These are phyloP conservation scores for Budorcas taxicolor DNA, from an alignment of 2,113 vertebrate species.

Conservation along the genomic window DNA sequence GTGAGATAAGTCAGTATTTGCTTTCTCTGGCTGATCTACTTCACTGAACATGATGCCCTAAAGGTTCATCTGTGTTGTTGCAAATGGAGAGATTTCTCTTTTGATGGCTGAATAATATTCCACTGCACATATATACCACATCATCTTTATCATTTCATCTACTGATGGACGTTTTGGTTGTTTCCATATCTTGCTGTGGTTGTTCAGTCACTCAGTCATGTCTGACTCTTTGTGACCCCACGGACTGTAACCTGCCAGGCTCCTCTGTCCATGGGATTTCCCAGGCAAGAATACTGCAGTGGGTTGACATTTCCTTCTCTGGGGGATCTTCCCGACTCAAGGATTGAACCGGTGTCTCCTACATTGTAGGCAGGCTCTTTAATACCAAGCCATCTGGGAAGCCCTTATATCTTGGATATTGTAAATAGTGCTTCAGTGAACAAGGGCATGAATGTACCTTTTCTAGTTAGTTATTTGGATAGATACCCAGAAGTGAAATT, in stretches of 20 bases:
- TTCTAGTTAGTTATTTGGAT: neutral
- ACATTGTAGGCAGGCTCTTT: neutral
- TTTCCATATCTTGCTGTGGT: neutral
- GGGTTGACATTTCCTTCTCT: neutral
- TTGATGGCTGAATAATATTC: neutral
- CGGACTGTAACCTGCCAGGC: neutral
- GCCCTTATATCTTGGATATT: neutral
- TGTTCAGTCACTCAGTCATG: neutral
- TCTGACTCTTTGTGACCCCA: neutral
- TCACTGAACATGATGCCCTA: neutral
- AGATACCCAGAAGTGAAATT: neutral
- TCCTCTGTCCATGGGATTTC: neutral
- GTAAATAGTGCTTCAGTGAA: neutral
- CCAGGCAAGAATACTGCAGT: neutral
- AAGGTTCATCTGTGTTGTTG: neutral
- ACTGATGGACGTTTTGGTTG: neutral
- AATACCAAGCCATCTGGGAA: neutral
- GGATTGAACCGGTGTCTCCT: neutral
- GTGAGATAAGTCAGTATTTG: neutral
- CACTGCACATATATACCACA: neutral
- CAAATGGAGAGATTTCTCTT: neutral
- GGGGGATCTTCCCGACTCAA: neutral
- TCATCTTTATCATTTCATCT: neutral
- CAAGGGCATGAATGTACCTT: neutral
- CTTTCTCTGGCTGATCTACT: neutral